Evolutionary conservation across 1,140 invertebrate genomes (phyloP).

Genomic region (Heliconius melpomene): DNA sequence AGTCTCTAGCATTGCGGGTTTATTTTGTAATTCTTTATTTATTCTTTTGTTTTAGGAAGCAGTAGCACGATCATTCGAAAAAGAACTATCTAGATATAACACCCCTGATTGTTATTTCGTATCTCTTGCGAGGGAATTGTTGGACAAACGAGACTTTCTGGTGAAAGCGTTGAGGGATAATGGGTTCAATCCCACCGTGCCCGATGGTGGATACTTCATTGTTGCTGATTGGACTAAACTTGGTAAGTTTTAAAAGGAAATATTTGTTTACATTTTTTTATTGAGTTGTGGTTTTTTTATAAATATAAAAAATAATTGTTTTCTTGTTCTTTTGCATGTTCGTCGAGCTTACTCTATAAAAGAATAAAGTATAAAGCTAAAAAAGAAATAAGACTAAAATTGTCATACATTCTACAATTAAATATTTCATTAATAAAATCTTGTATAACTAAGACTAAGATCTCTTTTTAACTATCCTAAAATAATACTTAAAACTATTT

Average conservation of each 20-base stretch:
- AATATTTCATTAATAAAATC: no score
- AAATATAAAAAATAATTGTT: no score
- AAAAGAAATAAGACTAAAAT: no score
- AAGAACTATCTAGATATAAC: conserved; percentile 88
- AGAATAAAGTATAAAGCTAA: no score
- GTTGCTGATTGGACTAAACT: conserved; percentile 94
- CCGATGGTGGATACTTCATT: conserved; percentile 98
- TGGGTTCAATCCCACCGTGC: conserved; percentile 95
- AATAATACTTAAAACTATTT: no score
- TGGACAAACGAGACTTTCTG: conserved; percentile 93
- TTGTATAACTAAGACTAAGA: no score
- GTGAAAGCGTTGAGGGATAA: conserved; percentile 88
- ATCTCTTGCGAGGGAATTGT: conserved; percentile 88
- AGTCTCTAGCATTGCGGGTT: no score
- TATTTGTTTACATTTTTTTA: not conserved
- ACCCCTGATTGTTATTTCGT: conserved; percentile 93
- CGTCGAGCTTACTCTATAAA: no score
- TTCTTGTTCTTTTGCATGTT: no score
- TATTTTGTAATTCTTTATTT: not conserved
- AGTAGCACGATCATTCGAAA: conserved; percentile 93
- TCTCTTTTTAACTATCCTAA: no score
- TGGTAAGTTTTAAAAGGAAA: conserved; percentile 68
- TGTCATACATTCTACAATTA: no score
- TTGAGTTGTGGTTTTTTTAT: no score
- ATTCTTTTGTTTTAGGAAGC: conserved; percentile 87